phyloP scores from a whole-genome alignment of 2,113 vertebrate species.

The Budorcas taxicolor region DNA sequence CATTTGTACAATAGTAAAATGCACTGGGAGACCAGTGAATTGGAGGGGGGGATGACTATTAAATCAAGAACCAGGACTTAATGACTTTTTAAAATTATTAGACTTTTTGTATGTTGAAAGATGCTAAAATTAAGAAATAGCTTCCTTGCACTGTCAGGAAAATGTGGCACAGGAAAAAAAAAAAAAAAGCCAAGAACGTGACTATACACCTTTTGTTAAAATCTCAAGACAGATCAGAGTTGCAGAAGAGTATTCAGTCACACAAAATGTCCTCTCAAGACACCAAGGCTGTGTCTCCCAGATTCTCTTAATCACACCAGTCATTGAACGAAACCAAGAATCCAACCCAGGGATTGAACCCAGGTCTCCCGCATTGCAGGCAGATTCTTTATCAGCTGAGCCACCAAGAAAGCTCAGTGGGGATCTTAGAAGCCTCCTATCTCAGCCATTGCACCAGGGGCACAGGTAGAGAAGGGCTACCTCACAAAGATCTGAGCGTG shows the following conservation, averaged over 20 bases:
- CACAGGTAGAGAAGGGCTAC: not conserved
- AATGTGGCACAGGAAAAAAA: not conserved
- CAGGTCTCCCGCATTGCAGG: rapidly evolving
- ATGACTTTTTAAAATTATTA: constrained; percentile 11
- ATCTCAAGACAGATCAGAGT: not conserved
- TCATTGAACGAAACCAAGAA: not conserved
- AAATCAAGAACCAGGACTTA: not conserved
- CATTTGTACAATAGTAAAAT: not conserved
- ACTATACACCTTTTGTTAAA: not conserved
- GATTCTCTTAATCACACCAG: not conserved
- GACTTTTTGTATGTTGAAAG: not conserved
- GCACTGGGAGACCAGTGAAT: not conserved
- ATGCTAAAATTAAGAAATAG: not conserved
- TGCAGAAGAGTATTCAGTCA: not conserved
- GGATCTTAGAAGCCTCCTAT: not conserved
- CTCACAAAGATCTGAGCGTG: not conserved
- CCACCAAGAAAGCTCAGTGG: not conserved
- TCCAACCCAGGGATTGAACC: not conserved
- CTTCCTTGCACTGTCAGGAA: not conserved
- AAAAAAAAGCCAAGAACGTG: not conserved
- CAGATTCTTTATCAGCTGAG: not conserved
- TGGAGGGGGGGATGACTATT: not conserved
- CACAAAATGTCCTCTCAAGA: not conserved
- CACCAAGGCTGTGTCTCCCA: not conserved
- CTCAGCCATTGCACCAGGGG: not conserved